These are phyloP conservation scores for Uromys caudimaculatus DNA, from an alignment of 2,797 vertebrate species.

Conservation along the genomic window DNA sequence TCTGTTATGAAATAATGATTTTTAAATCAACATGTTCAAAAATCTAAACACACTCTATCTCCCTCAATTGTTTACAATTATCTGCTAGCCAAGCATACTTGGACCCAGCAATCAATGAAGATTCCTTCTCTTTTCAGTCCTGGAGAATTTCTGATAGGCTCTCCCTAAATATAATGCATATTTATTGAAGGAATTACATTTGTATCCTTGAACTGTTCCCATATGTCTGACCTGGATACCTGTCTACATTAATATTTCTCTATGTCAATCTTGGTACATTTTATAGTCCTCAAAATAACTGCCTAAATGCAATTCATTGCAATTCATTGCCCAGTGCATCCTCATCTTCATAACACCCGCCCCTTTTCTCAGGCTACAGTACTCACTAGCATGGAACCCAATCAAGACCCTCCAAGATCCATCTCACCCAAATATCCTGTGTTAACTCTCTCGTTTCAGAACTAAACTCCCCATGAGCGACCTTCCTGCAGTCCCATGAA, in stretches of 20 bases:
- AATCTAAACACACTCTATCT: background rate
- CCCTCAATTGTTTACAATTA: background rate
- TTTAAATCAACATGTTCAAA: background rate
- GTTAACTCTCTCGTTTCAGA: background rate
- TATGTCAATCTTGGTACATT: background rate
- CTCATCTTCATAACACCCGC: background rate
- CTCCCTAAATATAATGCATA: background rate
- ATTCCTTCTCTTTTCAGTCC: background rate
- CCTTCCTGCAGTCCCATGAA: background rate
- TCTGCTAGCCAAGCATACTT: background rate
- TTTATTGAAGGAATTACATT: constrained; percentile 25
- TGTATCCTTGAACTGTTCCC: background rate
- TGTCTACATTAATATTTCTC: constrained; percentile 7
- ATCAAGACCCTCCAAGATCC: constrained; percentile 41
- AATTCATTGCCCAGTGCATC: constrained; percentile 46
- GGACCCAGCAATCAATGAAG: background rate
- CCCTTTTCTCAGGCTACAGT: background rate
- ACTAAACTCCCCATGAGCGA: background rate
- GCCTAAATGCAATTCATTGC: constrained; percentile 56
- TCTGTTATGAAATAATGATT: background rate
- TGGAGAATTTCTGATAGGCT: background rate
- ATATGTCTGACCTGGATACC: background rate
- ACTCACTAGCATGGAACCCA: background rate
- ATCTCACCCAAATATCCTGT: background rate
- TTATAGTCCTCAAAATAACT: constrained; percentile 70